Evolutionary conservation across 2,113 vertebrate species (phyloP).

Genomic region (Festucalex cinctus): DNA sequence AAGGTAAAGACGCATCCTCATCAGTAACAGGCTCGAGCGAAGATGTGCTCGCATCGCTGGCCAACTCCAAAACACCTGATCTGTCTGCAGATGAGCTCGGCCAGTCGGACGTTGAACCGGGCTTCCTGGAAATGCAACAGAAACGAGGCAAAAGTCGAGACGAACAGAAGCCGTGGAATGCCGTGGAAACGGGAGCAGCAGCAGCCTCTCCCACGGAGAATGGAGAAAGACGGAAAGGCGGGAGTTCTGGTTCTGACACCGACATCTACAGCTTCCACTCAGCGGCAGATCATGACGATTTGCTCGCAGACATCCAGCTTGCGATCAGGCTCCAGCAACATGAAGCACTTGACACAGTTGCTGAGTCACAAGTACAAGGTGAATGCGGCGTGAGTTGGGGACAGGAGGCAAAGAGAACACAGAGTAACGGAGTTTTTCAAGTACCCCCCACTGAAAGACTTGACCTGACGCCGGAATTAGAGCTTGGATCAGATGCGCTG

Average conservation of each 20-base stretch:
- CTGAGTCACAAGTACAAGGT: constrained; percentile 10
- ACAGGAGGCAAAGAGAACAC: constrained; percentile 20
- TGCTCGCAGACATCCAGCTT: constrained; percentile 96
- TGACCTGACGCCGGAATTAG: constrained; percentile 54
- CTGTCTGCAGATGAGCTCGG: constrained; percentile 88
- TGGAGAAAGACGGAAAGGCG: constrained; percentile 81
- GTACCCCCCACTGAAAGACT: constrained; percentile 32
- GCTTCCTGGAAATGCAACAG: constrained; percentile 64
- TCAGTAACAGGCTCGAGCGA: constrained; percentile 82
- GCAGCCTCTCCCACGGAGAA: constrained; percentile 46
- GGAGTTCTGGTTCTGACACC: constrained; percentile 92
- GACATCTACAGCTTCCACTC: constrained; percentile 99
- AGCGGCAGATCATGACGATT: constrained; percentile 90
- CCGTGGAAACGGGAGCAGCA: constrained; percentile 13
- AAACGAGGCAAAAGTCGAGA: constrained; percentile 27
- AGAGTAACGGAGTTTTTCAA: constrained; percentile 33
- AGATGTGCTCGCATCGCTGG: constrained; percentile 80
- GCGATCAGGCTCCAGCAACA: constrained; percentile 84
- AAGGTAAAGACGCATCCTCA: constrained; percentile 70
- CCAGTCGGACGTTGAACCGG: constrained; percentile 81
- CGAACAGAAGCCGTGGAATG: constrained; percentile 12
- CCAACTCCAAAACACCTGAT: constrained; percentile 87
- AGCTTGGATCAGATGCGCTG: constrained; percentile 64
- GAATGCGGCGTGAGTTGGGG: constrained; percentile 16
- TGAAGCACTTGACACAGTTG: not conserved